These are phyloP conservation scores for Eupeodes latifasciatus DNA, from an alignment of 2,888 invertebrate genomes.

Conservation along the genomic window DNA sequence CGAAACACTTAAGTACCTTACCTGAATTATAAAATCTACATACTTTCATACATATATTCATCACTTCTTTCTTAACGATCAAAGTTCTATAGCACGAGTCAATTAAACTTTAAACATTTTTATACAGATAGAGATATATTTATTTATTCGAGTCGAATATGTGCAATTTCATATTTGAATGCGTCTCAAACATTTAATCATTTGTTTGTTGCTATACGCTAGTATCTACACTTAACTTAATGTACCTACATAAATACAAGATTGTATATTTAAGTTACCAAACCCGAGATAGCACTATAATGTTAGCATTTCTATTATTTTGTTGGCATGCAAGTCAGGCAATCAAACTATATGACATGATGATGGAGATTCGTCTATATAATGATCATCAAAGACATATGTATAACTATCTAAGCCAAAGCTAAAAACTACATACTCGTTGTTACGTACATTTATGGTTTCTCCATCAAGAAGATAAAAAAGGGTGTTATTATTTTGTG, in stretches of 20 bases:
- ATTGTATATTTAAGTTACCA: constrained; percentile 8
- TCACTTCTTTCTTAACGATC: constrained; percentile 50
- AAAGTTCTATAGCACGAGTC: constrained; percentile 45
- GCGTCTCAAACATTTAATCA: constrained; percentile 66
- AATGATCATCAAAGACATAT: neutral
- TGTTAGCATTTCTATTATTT: constrained; percentile 49
- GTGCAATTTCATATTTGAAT: constrained; percentile 71
- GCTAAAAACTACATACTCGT: too few relatives aligned
- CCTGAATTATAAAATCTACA: too few relatives aligned
- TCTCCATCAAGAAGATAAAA: constrained; percentile 6
- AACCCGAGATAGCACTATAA: constrained; percentile 45
- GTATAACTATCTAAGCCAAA: too few relatives aligned
- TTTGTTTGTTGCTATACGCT: neutral
- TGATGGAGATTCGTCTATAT: neutral
- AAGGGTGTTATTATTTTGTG: constrained; percentile 12
- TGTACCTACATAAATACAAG: too few relatives aligned
- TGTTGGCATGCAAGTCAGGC: constrained; percentile 63
- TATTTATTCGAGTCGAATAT: constrained; percentile 2
- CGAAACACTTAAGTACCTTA: too few relatives aligned
- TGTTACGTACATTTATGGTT: neutral
- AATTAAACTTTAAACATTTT: constrained; percentile 55
- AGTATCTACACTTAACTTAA: too few relatives aligned
- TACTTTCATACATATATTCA: constrained; percentile 4
- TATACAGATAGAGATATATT: neutral
- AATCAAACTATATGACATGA: constrained; percentile 32